These are phyloP conservation scores for Grammomys surdaster DNA, from an alignment of 2,113 vertebrate species.

Conservation along the genomic window DNA sequence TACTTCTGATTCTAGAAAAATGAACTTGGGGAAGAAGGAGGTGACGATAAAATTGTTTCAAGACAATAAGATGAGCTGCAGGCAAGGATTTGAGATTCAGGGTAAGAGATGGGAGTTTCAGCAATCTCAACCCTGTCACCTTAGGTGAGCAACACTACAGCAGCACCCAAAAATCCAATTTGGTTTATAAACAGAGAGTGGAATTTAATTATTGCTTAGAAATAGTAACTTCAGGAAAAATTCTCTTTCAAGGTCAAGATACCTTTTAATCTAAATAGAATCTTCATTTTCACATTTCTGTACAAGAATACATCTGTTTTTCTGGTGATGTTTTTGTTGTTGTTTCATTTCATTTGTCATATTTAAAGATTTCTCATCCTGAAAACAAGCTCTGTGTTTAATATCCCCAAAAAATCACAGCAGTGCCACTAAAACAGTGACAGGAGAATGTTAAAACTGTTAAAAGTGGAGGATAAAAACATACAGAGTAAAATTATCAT, in stretches of 20 bases:
- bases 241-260: slow-evolving; percentile 30
- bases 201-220: neutral
- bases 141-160: neutral
- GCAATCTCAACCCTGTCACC: neutral
- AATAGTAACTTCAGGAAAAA: neutral
- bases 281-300: slow-evolving; percentile 28
- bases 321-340: neutral
- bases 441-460: neutral
- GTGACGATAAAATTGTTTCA: neutral
- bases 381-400: slow-evolving; percentile 35
- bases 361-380: slow-evolving; percentile 42
- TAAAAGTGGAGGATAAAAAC: slow-evolving; percentile 4
- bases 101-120: neutral
- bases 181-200: neutral
- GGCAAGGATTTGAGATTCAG: neutral
- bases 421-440: slow-evolving; percentile 40
- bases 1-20: neutral
- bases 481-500: slow-evolving; percentile 28
- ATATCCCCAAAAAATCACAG: slow-evolving; percentile 5
- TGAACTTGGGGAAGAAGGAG: neutral
- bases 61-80: neutral
- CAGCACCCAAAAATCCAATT: neutral
- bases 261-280: neutral
- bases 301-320: neutral
- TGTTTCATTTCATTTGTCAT: neutral